Conservation (phyloP, 2,113 vertebrate species). For the Ammodytes dubius region DNA sequence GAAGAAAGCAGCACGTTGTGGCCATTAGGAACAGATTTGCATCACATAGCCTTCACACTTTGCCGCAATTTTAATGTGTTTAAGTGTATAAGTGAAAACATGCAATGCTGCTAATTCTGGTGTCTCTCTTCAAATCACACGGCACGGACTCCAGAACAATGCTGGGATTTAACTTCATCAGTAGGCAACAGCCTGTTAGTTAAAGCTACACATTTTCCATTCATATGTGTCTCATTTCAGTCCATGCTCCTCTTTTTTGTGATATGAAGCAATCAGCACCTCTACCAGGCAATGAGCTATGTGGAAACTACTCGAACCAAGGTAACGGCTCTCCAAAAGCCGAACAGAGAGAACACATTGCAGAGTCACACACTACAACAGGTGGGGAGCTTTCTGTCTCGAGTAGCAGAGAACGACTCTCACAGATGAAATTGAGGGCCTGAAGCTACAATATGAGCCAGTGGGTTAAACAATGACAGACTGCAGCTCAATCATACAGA, state of each 20-base stretch:
- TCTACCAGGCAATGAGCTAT: slow-evolving; percentile 68
- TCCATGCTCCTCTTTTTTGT: not conserved
- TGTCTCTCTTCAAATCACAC: slow-evolving; percentile 30
- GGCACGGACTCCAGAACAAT: not conserved
- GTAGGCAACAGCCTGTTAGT: not conserved
- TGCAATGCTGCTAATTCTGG: slow-evolving; percentile 44
- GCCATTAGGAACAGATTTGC: slow-evolving; percentile 7
- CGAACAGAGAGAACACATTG: slow-evolving; percentile 31
- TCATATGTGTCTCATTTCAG: slow-evolving; percentile 7
- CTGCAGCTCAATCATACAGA: slow-evolving; percentile 30
- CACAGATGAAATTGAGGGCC: slow-evolving; percentile 51
- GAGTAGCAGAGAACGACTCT: slow-evolving; percentile 20
- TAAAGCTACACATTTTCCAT: slow-evolving; percentile 2
- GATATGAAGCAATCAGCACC: slow-evolving; percentile 67
- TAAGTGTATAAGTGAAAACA: slow-evolving; percentile 34
- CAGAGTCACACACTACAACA: slow-evolving; percentile 55
- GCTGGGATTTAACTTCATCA: slow-evolving; percentile 20
- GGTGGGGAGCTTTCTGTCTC: slow-evolving; percentile 46
- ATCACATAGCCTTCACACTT: slow-evolving; percentile 31
- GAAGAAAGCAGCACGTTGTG: slow-evolving; percentile 7
- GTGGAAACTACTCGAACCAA: slow-evolving; percentile 52
- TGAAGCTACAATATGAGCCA: slow-evolving; percentile 46
- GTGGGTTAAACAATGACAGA: slow-evolving; percentile 51
- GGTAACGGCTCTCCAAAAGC: slow-evolving; percentile 49
- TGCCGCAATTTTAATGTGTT: slow-evolving; percentile 5